Conservation (phyloP, 1,140 invertebrate species). For the Solen grandis region DNA sequence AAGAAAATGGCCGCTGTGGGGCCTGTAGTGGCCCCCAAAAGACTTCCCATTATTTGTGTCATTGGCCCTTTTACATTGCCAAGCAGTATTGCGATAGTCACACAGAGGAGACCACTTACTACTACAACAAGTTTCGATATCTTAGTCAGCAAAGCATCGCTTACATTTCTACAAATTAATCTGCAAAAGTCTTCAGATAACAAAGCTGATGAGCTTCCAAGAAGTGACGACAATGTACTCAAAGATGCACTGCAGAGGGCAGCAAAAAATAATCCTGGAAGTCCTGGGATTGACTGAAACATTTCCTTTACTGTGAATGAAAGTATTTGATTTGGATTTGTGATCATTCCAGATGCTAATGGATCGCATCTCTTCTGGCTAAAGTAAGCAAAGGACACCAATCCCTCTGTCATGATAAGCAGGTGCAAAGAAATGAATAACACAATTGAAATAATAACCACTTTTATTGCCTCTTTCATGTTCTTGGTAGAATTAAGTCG, state of each 20-base stretch:
- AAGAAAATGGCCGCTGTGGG: conserved; percentile 19
- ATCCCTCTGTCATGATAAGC: conserved; percentile 13
- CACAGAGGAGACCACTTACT: not conserved
- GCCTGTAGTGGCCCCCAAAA: conserved; percentile 14
- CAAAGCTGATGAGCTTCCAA: conserved; percentile 38
- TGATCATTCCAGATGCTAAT: not conserved
- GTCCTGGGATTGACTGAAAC: conserved; percentile 13
- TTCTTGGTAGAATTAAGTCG: conserved; percentile 5
- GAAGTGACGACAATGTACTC: conserved; percentile 39
- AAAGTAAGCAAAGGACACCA: conserved; percentile 22
- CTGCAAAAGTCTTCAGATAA: conserved; percentile 34
- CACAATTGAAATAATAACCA: not conserved
- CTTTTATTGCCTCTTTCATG: conserved; percentile 3
- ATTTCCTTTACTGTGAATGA: conserved; percentile 27
- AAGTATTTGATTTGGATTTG: conserved; percentile 39
- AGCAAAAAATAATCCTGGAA: conserved; percentile 37
- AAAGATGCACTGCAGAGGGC: conserved; percentile 36
- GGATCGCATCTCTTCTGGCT: conserved; percentile 13
- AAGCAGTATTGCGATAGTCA: conserved; percentile 9
- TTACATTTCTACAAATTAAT: not conserved
- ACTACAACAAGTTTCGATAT: conserved; percentile 20
- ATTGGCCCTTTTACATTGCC: not conserved
- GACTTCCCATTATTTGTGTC: not conserved
- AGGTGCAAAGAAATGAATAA: not conserved
- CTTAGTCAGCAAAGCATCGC: not conserved